These are phyloP conservation scores for Cetonia aurata DNA, from an alignment of 2,888 invertebrate species.

Conservation along the genomic window DNA sequence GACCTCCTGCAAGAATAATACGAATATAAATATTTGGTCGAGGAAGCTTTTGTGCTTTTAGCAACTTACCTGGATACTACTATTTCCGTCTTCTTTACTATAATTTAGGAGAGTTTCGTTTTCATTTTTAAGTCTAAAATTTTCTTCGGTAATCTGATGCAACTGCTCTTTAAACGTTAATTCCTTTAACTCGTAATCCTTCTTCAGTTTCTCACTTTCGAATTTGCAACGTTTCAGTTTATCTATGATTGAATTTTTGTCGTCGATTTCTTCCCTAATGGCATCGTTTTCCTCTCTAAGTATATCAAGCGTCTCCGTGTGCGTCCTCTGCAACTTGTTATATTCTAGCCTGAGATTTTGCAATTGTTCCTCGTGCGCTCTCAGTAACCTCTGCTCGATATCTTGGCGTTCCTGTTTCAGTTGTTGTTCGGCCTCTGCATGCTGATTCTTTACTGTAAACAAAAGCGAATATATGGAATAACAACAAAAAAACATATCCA, in stretches of 20 bases:
- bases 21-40: too few relatives aligned
- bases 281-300: constrained; percentile 65
- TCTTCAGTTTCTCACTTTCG: constrained; percentile 59
- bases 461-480: neutral
- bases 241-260: constrained; percentile 59
- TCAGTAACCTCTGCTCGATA: constrained; percentile 44
- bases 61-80: constrained; percentile 61
- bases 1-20: constrained; percentile 68
- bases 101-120: constrained; percentile 59
- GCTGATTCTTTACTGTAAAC: constrained; percentile 63
- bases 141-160: constrained; percentile 55
- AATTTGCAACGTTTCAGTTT: constrained; percentile 53
- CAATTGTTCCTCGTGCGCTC: constrained; percentile 60
- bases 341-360: constrained; percentile 59
- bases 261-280: constrained; percentile 64
- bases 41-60: too few relatives aligned
- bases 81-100: constrained; percentile 61
- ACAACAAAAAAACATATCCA: neutral
- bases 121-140: constrained; percentile 59
- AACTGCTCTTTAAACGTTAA: constrained; percentile 56
- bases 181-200: constrained; percentile 61
- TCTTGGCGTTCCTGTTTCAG: constrained; percentile 58
- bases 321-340: constrained; percentile 61
- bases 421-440: constrained; percentile 58
- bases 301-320: constrained; percentile 63